These are phyloP conservation scores for Habropoda laboriosa DNA, from an alignment of 1,140 invertebrate genomes.

Conservation along the genomic window DNA sequence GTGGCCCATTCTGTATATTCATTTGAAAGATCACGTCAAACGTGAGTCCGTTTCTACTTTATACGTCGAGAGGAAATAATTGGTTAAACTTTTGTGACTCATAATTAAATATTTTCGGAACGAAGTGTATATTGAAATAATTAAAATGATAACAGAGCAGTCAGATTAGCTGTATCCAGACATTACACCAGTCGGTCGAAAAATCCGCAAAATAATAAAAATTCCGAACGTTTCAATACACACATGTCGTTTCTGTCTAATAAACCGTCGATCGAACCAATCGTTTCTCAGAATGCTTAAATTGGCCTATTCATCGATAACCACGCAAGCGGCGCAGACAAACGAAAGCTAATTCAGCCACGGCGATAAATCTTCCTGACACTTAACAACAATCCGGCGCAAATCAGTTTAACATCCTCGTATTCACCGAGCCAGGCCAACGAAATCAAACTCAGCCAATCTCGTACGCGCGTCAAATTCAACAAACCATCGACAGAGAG, in stretches of 20 bases:
- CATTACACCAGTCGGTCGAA: not conserved
- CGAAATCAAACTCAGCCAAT: slow-evolving; percentile 19
- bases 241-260: not conserved
- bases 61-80: no score
- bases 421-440: not conserved
- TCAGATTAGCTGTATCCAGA: no score
- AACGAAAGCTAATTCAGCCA: slow-evolving; percentile 8
- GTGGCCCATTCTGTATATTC: no score
- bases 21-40: no score
- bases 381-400: slow-evolving; percentile 22
- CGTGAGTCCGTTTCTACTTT: no score
- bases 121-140: no score
- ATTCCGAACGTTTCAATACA: no score
- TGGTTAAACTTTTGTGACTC: no score
- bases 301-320: slow-evolving; percentile 19
- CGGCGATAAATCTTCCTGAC: slow-evolving; percentile 24
- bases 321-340: not conserved
- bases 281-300: slow-evolving; percentile 19
- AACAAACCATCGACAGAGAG: not conserved
- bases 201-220: not conserved
- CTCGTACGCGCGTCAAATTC: not conserved
- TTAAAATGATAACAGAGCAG: no score
- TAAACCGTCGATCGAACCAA: not conserved
- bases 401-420: slow-evolving; percentile 4
- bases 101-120: no score